Evolutionary conservation across 1,140 invertebrate species (phyloP).

Genomic region (Episyrphus balteatus): DNA sequence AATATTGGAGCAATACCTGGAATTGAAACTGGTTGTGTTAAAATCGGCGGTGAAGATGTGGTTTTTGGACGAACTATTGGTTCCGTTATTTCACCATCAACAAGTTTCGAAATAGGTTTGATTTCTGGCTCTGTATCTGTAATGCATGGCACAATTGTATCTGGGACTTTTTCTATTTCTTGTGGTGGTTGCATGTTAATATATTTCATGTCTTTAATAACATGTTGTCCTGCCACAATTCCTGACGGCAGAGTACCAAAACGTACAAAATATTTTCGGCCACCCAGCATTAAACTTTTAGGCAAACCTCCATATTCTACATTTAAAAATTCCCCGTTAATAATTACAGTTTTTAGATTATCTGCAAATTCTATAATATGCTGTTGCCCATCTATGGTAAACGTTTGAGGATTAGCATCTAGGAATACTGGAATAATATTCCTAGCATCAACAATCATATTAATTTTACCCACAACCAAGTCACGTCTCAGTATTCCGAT

Average conservation of each 20-base stretch:
- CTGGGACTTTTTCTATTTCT: not conserved
- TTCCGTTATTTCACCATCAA: not conserved
- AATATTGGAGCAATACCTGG: constrained; percentile 2
- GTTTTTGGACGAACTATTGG: not conserved
- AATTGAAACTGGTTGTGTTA: no score
- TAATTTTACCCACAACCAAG: constrained; percentile 70
- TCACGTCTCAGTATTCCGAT: constrained; percentile 61
- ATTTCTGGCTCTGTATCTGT: not conserved
- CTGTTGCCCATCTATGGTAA: constrained; percentile 60
- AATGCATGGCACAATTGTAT: not conserved
- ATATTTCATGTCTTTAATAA: constrained; percentile 55
- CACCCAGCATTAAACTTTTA: constrained; percentile 70
- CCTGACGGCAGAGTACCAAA: constrained; percentile 69
- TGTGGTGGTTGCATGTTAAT: constrained; percentile 34
- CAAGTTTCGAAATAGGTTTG: not conserved
- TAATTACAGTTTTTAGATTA: constrained; percentile 59
- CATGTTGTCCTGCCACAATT: constrained; percentile 53
- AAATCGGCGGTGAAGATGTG: no score
- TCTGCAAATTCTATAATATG: constrained; percentile 72
- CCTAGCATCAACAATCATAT: constrained; percentile 68
- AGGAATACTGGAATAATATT: constrained; percentile 69
- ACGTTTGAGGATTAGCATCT: constrained; percentile 75
- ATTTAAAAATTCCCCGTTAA: constrained; percentile 73
- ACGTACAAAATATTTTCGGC: constrained; percentile 71
- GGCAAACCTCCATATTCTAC: constrained; percentile 87